Base-by-base conservation (phyloP, 2,888 invertebrate species). In the Pecten maximus region DNA sequence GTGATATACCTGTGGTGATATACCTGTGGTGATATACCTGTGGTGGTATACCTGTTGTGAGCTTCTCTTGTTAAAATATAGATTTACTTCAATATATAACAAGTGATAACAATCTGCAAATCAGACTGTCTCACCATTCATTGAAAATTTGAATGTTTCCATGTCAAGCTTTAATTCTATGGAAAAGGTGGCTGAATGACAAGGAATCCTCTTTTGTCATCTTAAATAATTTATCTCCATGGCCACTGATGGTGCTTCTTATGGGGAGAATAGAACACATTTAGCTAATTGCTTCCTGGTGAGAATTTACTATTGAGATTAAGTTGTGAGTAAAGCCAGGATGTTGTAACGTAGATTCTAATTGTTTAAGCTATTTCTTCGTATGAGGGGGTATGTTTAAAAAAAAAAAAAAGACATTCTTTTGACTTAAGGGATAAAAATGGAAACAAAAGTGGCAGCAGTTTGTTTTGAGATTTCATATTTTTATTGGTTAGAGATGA, bases 191-290 rank as follows among this genome's bases (percentile, higher is more conserved):
- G 74, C 35, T 10, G 28, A 74, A 28, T 74, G 74, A 74, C 12
- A 8, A 35, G 0, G 74, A 35, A 74, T 74, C 28, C 74, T 23
- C 10, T 74, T 74, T 74, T 74, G 74, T 35, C 74, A 74, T 74
- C 74, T 74, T 74, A 74, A 74, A 74, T 74, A 74, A 74, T 74
- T 74, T 35, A 74, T 74, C 74, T 35, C 35, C 74, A 74, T 35
- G 74, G 28, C 35, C 74, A 74, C 23, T 28, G 74, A 74, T 74
- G 74, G 23, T 74, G 74, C 10, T 74, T 6, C 12, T 35, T 28
- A 23, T 6, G 35, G 15, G 74, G 1, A 28, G 35, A 74, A 74
- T 12, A 35, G 74, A 74, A 35, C 8, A 74, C 74, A 60, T 74
- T 74, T 3, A 3, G 10, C 74, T 2, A 35, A 74, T 6, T 74